A percentile compares a stretch with the other conserved stretches of the same genome.
Evolutionary conservation across 2,888 invertebrate species (phyloP).

Genomic region (Schizotus pectinicornis): DNA sequence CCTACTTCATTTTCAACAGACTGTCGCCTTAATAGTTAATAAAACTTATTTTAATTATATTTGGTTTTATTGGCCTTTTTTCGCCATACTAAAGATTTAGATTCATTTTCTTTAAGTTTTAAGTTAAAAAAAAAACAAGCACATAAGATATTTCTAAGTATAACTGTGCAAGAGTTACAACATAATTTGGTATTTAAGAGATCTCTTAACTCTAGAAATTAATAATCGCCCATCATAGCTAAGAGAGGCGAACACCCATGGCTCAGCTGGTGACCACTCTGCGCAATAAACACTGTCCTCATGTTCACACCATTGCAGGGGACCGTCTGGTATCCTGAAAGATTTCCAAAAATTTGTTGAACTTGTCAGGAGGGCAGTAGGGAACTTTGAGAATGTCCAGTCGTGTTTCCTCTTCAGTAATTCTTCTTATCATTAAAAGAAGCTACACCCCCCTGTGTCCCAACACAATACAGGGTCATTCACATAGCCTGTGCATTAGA

Average conservation of each 20-base stretch:
- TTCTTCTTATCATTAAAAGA: no score
- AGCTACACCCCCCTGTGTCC: no score
- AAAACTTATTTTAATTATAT: background rate
- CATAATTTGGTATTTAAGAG: slow-evolving; percentile 92
- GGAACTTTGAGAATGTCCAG: no score
- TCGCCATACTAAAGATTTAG: no score
- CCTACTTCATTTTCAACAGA: no score
- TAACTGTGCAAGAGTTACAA: slow-evolving; percentile 59
- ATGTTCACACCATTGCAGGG: slow-evolving; percentile 92
- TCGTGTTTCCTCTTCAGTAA: no score
- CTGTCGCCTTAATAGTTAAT: no score
- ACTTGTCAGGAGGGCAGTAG: no score
- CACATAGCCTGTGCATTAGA: no score
- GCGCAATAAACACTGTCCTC: slow-evolving; percentile 98
- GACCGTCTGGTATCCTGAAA: slow-evolving; percentile 80
- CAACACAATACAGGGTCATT: no score
- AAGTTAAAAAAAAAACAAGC: background rate
- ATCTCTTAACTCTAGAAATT: slow-evolving; percentile 90
- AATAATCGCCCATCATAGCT: slow-evolving; percentile 97
- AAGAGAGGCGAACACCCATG: slow-evolving; percentile 98
- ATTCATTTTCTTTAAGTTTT: no score
- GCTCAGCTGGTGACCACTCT: slow-evolving; percentile 97
- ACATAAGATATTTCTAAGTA: background rate
- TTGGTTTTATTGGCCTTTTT: background rate
- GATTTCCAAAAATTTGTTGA: no score